These are phyloP conservation scores for Rosalia funebris DNA, from an alignment of 2,888 invertebrate genomes.

Conservation along the genomic window DNA sequence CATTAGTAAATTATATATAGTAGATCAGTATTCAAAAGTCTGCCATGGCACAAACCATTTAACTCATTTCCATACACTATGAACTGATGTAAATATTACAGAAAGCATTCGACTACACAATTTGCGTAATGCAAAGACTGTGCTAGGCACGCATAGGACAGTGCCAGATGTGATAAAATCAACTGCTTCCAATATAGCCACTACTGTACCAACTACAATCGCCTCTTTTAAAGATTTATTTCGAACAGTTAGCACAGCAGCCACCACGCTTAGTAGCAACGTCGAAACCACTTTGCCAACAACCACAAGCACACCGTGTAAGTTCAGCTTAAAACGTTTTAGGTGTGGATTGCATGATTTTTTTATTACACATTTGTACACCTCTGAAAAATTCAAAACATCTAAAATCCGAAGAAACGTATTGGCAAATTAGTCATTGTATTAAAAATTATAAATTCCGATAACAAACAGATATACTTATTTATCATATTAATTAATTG, in stretches of 20 bases:
- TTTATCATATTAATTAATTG: too few species aligned
- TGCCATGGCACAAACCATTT: too few species aligned
- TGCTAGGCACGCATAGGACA: constrained; percentile 71
- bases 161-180: constrained; percentile 68
- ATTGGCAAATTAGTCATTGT: too few species aligned
- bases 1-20: too few species aligned
- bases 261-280: constrained; percentile 54
- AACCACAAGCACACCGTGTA: constrained; percentile 66
- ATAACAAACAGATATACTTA: too few species aligned
- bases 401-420: too few species aligned
- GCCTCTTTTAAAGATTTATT: constrained; percentile 55
- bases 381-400: too few species aligned
- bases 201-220: constrained; percentile 52
- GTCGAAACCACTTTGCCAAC: constrained; percentile 64
- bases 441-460: too few species aligned
- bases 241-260: constrained; percentile 61
- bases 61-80: too few species aligned
- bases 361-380: too few species aligned
- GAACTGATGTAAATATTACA: constrained; percentile 39
- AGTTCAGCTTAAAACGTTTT: constrained; percentile 54
- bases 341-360: too few species aligned
- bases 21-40: too few species aligned
- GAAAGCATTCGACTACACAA: constrained; percentile 79
- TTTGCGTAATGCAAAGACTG: constrained; percentile 78
- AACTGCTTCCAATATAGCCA: constrained; percentile 64